Base-by-base conservation (phyloP, 2,888 invertebrate genomes). In the Cephus pygmeus region DNA sequence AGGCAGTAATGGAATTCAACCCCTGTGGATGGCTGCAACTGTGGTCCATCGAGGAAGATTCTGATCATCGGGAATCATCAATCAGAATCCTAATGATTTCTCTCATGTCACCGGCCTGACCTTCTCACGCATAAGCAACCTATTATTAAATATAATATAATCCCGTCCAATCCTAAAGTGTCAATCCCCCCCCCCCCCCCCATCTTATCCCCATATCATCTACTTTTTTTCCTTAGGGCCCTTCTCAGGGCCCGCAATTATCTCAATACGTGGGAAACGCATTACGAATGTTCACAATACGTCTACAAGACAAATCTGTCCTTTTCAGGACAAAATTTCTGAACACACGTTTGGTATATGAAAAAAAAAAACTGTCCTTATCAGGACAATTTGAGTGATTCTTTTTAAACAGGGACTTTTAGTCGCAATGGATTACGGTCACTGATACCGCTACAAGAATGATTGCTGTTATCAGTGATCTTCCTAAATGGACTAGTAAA, bases 191-290 rank as follows among this genome's bases (percentile, higher is more conserved):
- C 12, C 77, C 81, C 73, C 69, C 71, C 78, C 81, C 77, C 69
- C 31, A 56, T 40, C 69, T 76, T 68, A 71, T 69, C 69, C n/a
- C 36, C 68, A 71, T 34, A 71, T 56, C 40, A 56, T 56, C 9
- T 40, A 69, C 77, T 75, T 75, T 77, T 81, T 83, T 84, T 81
- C 83, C 85, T 85, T 83, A 89, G 90, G 90, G 90, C 87, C 90
- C 89, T 87, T 86, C 83, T 86, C 81, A 87, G 89, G 90, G 88
- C 88, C 90, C 90, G 88, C 90, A 90, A 87, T 84, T 88, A 36
- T 56, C 12, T 89, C 79, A 78, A 2, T 34, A 84, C 82, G 85
- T 79, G 78, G 83, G 75, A 84, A 75, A 73, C 73, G 83, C 77
- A 80, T 84, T 71, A n/a, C 33, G 34, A 68, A 76, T 23, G 40